Evolutionary conservation across 2,888 invertebrate genomes (phyloP).

Genomic region (Drosophila neotestacea): DNA sequence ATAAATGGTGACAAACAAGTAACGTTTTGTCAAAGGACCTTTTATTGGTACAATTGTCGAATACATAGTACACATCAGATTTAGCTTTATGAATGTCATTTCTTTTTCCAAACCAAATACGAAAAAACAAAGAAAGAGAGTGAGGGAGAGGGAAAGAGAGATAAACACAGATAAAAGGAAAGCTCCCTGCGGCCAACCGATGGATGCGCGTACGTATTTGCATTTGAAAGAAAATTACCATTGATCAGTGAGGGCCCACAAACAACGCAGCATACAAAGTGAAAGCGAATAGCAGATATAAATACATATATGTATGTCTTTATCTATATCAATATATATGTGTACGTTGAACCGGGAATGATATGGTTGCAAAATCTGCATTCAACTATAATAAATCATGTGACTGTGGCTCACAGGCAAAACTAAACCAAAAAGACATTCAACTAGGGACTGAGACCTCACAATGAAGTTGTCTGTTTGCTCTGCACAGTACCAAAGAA

Average conservation of each 20-base stretch:
- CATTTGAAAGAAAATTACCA: conserved; percentile 81
- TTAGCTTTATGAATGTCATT: conserved; percentile 31
- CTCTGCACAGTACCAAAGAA: conserved; percentile 33
- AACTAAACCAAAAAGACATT: conserved; percentile 44
- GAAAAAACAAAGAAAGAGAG: not conserved
- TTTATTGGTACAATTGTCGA: conserved; percentile 68
- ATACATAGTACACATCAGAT: conserved; percentile 35
- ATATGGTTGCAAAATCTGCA: conserved; percentile 71
- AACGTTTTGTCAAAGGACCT: conserved; percentile 41
- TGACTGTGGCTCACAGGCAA: conserved; percentile 57
- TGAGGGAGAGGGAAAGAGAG: not conserved
- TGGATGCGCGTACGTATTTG: conserved; percentile 62
- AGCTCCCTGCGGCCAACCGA: conserved; percentile 37
- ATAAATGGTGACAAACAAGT: not conserved
- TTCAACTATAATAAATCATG: conserved; percentile 79
- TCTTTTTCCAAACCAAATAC: conserved; percentile 59
- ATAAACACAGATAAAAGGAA: conserved; percentile 9
- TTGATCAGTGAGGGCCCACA: conserved; percentile 67
- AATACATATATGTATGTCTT: conserved; percentile 13
- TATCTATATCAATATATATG: not conserved
- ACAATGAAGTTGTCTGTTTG: conserved; percentile 55
- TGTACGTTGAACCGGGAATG: conserved; percentile 19
- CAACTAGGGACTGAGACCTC: conserved; percentile 7
- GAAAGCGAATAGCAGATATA: conserved; percentile 28
- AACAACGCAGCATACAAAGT: conserved; percentile 35